Base-by-base conservation (phyloP, 2,888 invertebrate genomes). In the Drosophila leonis region DNA sequence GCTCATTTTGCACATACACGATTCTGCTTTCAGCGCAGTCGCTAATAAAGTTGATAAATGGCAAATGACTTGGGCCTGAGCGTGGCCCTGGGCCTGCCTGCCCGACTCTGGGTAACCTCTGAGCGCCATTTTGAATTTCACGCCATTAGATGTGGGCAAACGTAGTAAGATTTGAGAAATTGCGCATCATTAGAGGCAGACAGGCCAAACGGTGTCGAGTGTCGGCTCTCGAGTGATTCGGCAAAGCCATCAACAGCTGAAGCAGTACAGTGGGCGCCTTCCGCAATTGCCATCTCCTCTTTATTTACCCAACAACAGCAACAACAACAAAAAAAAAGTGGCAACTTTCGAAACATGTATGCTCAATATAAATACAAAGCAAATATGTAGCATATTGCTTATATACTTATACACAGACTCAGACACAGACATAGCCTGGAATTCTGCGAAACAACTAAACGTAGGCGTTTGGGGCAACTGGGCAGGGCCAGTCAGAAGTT, bases 41-140 rank as follows among this genome's bases (percentile, higher is more conserved):
- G 88, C 85, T 83, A 83, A 84, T 84, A 84, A 84, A 84, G 74
- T 83, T 84, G 84, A 84, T 88, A 81, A 88, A 84, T 84, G 84
- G 87, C 67, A 65, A 84, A 73, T 79, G 71, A 57, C 51, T 49
- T 52, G n/a, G n/a, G 62, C 46, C 35, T 46, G 15, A 27, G 13
- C 10, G 7, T 37, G 37, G 37, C 37, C 37, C 15, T 37, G 37
- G 4, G 7, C 37, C 37, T 13, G 12, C 20, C 20, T 5, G 13
- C 42, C 20, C 13, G 44, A 44, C 13, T 15, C 46, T 29, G 65
- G 37, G 49, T 51, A 75, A 65, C 83, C 80, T 71, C 70, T 56
- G 63, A 66, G 66, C 81, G 81, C 74, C 84, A 84, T 84, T 87
- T 87, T 85, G 83, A 81, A 83, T 83, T 88, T 84, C 79, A 85